Conservation (phyloP, 2,113 vertebrate genomes). For the Ia io region DNA sequence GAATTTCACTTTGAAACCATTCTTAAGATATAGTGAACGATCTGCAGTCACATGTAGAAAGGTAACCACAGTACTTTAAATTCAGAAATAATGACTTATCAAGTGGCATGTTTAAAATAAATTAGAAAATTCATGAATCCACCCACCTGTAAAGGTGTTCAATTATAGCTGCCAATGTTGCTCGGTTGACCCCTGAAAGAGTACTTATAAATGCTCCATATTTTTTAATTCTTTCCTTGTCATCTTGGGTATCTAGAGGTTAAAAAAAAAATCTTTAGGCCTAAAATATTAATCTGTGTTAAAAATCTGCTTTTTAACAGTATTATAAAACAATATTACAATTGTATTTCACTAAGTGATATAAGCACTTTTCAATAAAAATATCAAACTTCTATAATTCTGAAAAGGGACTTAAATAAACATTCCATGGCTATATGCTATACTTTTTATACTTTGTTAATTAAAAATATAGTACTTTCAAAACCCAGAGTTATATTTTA, state of each 20-base stretch:
- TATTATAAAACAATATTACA: slow-evolving; percentile 22
- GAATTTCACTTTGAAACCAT: neutral
- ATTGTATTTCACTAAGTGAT: neutral
- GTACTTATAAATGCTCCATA: slow-evolving; percentile 91
- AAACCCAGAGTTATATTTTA: neutral
- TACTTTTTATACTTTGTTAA: neutral
- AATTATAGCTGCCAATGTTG: slow-evolving; percentile 92
- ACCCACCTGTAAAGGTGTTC: slow-evolving; percentile 96
- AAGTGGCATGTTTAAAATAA: neutral
- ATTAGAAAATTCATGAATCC: neutral
- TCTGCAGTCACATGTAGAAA: neutral
- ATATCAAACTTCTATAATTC: neutral
- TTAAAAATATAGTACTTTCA: slow-evolving; percentile 27
- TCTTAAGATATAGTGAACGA: neutral
- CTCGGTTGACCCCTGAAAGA: slow-evolving; percentile 90
- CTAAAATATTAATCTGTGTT: neutral
- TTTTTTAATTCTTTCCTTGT: slow-evolving; percentile 89
- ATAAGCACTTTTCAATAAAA: neutral
- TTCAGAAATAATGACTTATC: neutral
- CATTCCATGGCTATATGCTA: neutral
- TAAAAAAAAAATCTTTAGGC: neutral
- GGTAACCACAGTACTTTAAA: neutral
- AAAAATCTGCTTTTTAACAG: neutral
- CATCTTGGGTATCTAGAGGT: slow-evolving; percentile 87
- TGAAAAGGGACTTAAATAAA: neutral